Evolutionary conservation across 2,113 vertebrate genomes (phyloP).

Genomic region (Otolemur garnettii): DNA sequence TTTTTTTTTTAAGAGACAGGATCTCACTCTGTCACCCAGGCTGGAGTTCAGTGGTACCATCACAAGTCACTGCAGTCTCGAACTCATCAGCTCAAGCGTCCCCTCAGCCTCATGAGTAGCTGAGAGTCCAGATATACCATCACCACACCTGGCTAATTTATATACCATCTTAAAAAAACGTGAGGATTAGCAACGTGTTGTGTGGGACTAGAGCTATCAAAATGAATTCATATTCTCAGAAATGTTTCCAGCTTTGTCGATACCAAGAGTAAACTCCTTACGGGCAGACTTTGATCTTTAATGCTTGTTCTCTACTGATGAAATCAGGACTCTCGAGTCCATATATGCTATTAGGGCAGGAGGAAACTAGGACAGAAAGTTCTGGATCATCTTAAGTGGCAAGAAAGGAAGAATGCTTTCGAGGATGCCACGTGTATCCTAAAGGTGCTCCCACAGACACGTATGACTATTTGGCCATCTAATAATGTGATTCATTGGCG

Average conservation of each 20-base stretch:
- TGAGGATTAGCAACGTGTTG: not conserved
- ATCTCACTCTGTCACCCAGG: too few relatives aligned
- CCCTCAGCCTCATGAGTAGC: too few relatives aligned
- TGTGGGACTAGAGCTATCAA: not conserved
- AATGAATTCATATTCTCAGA: not conserved
- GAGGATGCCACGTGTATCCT: not conserved
- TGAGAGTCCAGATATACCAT: too few relatives aligned
- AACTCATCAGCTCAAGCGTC: too few relatives aligned
- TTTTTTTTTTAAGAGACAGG: not conserved
- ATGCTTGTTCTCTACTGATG: not conserved
- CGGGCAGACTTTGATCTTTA: not conserved
- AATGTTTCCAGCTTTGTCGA: not conserved
- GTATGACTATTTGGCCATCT: not conserved
- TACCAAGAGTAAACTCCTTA: not conserved
- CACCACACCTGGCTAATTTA: too few relatives aligned
- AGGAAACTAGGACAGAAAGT: not conserved
- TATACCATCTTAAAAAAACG: not conserved
- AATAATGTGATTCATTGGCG: not conserved
- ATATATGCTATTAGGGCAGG: not conserved
- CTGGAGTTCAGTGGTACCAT: too few relatives aligned
- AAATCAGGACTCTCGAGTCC: not conserved
- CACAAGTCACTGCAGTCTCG: too few relatives aligned
- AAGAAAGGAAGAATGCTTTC: conserved; percentile 28
- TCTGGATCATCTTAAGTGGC: not conserved
- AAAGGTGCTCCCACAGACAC: not conserved